Evolutionary conservation across 2,888 invertebrate species (phyloP), one percentile per base, ranked within the genome.

Genomic region (Invenusta paracnida): DNA sequence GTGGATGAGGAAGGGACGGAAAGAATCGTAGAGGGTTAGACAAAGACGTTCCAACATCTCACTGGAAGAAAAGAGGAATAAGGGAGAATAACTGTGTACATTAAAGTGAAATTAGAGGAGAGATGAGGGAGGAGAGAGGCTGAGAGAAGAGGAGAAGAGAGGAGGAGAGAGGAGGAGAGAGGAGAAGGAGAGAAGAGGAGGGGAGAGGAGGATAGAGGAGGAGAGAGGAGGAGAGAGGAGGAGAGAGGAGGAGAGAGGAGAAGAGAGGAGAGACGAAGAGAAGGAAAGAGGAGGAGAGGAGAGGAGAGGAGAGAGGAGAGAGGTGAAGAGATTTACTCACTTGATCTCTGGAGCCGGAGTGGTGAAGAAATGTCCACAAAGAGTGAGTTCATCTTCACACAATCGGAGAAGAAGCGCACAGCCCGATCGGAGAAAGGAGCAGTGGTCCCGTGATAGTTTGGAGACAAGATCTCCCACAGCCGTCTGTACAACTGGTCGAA

Each of bases 1-100:
- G 91, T 97, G 96, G 87, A 99, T 97, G 86, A 99, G 95, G 89
- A 96, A 94, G 0, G 99, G 98, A 0, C 98, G 93, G 88, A 99
- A 92, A 1, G 94, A 94, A 91, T 99, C 98, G 90, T 99, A 99
- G 31, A 98, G 91, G 48, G 95, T 94, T 83, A 94, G 95, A 90
- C 97, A 97, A 0, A 98, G 92, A 0, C 94, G 94, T 89, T 95
- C 96, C 84, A 97, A 92, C 91, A 96, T 97, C 66, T 90, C 89
- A 88, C 92, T 92, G 48, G 17, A 48, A 17, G 5, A 17, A 48
- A 17, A 17, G 5, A 17, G 48, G 48, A 17, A 11, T n/a, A n/a
- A n/a, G n/a, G n/a, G n/a, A n/a, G n/a, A n/a, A n/a, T n/a, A n/a
- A n/a, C n/a, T n/a, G n/a, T n/a, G n/a, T n/a, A n/a, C n/a, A n/a